Evolutionary conservation across 1,140 invertebrate species (phyloP).

Genomic region (Bombus vancouverensis): DNA sequence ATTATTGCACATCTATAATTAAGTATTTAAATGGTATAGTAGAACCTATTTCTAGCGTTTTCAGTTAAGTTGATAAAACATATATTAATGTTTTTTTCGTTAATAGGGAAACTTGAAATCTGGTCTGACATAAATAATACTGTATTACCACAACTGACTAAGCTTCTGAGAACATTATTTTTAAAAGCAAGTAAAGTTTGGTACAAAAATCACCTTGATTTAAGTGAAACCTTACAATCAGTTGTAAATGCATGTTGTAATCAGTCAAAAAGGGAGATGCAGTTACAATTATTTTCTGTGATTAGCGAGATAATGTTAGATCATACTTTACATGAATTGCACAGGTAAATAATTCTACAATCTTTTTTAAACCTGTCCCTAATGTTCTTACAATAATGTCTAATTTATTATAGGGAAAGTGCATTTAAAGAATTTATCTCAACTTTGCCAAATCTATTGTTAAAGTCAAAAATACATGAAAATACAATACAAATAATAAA

Average conservation of each 20-base stretch:
- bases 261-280: conserved; percentile 69
- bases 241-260: conserved; percentile 66
- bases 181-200: conserved; percentile 76
- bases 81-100: conserved; percentile 39
- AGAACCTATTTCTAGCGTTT: conserved; percentile 24
- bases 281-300: conserved; percentile 72
- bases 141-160: conserved; percentile 70
- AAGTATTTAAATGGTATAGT: conserved; percentile 66
- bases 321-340: conserved; percentile 74
- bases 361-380: background rate
- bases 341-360: conserved; percentile 69
- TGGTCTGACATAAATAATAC: conserved; percentile 62
- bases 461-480: conserved; percentile 72
- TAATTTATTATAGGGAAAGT: conserved; percentile 64
- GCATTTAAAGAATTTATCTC: conserved; percentile 74
- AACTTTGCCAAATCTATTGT: conserved; percentile 72
- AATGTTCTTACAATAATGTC: background rate
- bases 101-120: conserved; percentile 70
- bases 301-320: conserved; percentile 80
- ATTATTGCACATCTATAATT: conserved; percentile 57
- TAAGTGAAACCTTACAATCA: conserved; percentile 65
- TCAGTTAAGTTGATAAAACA: conserved; percentile 32
- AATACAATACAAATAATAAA: conserved; percentile 75
- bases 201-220: conserved; percentile 69
- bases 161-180: conserved; percentile 77